Base-by-base conservation (phyloP, 2,113 vertebrate species). In the Mugil cephalus region DNA sequence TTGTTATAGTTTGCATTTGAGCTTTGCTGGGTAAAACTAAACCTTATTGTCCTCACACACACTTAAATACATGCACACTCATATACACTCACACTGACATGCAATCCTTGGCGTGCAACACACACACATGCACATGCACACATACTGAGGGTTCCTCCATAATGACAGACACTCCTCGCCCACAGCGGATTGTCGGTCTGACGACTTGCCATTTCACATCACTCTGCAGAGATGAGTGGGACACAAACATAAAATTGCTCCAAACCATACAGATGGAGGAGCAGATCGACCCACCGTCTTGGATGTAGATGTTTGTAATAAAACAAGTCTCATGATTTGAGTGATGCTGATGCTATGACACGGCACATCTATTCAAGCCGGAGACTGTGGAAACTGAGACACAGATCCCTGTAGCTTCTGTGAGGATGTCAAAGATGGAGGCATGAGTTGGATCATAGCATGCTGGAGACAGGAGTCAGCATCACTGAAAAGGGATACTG, bases 131-230 rank as follows among this genome's bases (percentile, higher is more conserved):
- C 47, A 77, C 19, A 46, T 67, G 39, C 68, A 71, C 40, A 60
- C 66, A 67, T 45, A 40, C 36, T 30, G 17, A 63, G 67, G 48
- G 35, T 50, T 69, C 43, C 50, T 74, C 52, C 52, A 56, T 77
- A 59, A 80, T 80, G 80, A 85, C 80, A 80, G 64, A 79, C 80
- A 85, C 65, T 80, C 70, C 40, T 84, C 45, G 87, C 88, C 90
- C 53, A 69, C 80, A 85, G 90, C 84, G 18, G 46, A 62, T 66
- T 84, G 85, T 75, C 77, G 45, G 46, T 74, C 85, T 83, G 85
- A 86, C 79, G 53, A 83, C 83, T 87, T 89, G 88, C 87, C 88
- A 90, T 86, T 85, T 88, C 84, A 60, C 82, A 90, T 91, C 87
- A 89, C 68, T 89, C 83, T 35, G 62, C 18, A 7, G 68, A 70